Percentiles rank a stretch among this genome's conserved stretches.
phyloP scores from a whole-genome alignment of 2,888 invertebrate genomes.

The Platynereis dumerilii region DNA sequence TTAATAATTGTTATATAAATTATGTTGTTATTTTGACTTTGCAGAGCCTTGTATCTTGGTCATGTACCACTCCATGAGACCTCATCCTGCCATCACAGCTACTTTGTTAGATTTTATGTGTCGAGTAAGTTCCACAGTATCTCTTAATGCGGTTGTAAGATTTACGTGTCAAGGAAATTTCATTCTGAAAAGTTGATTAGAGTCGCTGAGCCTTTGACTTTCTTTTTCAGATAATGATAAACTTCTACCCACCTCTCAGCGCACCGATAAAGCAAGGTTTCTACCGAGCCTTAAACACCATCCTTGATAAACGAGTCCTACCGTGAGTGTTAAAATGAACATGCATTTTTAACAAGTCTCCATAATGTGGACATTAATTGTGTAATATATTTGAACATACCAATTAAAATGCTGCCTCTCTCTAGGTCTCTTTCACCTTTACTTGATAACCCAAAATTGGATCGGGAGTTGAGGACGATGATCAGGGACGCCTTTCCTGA shows the following conservation, averaged over 20 bases:
- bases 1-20: too few species aligned
- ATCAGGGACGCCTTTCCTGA: slow-evolving; percentile 91
- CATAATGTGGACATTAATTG: not conserved
- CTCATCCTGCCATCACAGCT: slow-evolving; percentile 88
- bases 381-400: not conserved
- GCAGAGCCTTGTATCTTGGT: slow-evolving; percentile 88
- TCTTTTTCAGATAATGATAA: slow-evolving; percentile 77
- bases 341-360: too few species aligned
- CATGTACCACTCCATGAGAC: slow-evolving; percentile 91
- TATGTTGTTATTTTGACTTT: slow-evolving; percentile 30
- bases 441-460: slow-evolving; percentile 86
- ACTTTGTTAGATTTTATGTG: slow-evolving; percentile 90
- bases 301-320: slow-evolving; percentile 89
- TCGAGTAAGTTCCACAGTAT: slow-evolving; percentile 69
- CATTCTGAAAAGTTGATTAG: too few species aligned
- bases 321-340: slow-evolving; percentile 68
- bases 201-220: slow-evolving; percentile 16
- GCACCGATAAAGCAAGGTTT: slow-evolving; percentile 75
- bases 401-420: too few species aligned
- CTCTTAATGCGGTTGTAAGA: too few species aligned
- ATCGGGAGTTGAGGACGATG: slow-evolving; percentile 81
- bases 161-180: too few species aligned
- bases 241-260: slow-evolving; percentile 81
- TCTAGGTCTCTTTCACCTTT: slow-evolving; percentile 78
- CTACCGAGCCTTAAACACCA: slow-evolving; percentile 82